These are phyloP conservation scores for Adoxophyes honmai DNA, from an alignment of 1,140 invertebrate genomes.

Conservation along the genomic window DNA sequence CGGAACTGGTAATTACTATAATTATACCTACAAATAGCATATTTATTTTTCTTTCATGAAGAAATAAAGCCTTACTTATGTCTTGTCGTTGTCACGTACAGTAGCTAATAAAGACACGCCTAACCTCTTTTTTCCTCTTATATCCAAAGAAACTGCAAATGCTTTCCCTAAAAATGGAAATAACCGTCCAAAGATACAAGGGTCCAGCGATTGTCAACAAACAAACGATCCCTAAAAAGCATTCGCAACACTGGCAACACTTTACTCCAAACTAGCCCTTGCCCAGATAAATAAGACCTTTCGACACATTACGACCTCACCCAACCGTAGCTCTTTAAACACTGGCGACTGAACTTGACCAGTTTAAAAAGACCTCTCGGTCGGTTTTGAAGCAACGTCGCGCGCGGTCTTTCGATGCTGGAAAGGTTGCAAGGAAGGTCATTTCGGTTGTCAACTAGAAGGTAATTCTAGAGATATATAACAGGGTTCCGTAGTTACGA, in stretches of 20 bases:
- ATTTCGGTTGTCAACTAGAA: neutral
- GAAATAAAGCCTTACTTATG: too few relatives aligned
- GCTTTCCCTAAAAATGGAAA: neutral
- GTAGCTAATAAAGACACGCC: too few relatives aligned
- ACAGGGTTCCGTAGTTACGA: neutral
- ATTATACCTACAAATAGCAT: too few relatives aligned
- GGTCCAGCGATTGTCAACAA: conserved; percentile 4
- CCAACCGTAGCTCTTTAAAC: neutral
- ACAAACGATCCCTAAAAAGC: conserved; percentile 4
- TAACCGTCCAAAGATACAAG: neutral
- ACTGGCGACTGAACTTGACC: neutral
- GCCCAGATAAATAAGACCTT: neutral
- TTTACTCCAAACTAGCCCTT: neutral
- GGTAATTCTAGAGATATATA: neutral
- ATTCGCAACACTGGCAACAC: neutral
- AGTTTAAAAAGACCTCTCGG: neutral
- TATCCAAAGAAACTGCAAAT: too few relatives aligned
- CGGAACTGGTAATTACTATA: too few relatives aligned
- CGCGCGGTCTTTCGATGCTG: neutral
- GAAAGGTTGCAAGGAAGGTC: neutral
- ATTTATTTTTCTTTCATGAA: too few relatives aligned
- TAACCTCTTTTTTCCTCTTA: too few relatives aligned
- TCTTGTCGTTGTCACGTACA: too few relatives aligned
- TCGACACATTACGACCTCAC: neutral
- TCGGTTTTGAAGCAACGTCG: too few relatives aligned